Conservation (phyloP, 2,113 vertebrate genomes). For the Crotalus tigris region DNA sequence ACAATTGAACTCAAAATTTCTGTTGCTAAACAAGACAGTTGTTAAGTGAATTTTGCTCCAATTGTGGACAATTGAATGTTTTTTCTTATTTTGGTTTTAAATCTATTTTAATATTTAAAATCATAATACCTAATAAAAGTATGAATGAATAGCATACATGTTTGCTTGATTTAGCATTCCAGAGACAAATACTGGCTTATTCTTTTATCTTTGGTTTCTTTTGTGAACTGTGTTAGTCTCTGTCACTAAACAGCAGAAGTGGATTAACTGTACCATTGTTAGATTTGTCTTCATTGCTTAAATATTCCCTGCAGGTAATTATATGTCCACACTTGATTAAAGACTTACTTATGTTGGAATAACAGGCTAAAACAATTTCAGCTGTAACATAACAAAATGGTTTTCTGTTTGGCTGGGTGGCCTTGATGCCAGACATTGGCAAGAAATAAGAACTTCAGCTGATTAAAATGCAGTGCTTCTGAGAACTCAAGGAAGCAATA, state of each 20-base stretch:
- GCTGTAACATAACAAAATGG: neutral
- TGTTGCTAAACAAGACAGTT: neutral
- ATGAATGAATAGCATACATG: conserved; percentile 43
- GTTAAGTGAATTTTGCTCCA: neutral
- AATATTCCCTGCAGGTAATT: conserved; percentile 28
- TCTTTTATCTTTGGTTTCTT: conserved; percentile 25
- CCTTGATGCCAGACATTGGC: neutral
- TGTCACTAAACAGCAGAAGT: conserved; percentile 18
- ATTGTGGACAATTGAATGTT: conserved; percentile 48
- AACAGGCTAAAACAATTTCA: neutral
- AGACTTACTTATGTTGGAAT: conserved; percentile 2
- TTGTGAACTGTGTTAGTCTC: conserved; percentile 29
- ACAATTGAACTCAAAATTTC: neutral
- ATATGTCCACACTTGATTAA: conserved; percentile 33
- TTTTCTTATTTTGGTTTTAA: conserved; percentile 63
- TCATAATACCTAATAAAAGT: conserved; percentile 16
- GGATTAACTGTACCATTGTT: conserved; percentile 23
- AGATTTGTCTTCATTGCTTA: neutral
- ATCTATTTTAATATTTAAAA: conserved; percentile 65
- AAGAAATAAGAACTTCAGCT: neutral
- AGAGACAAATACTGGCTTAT: conserved; percentile 38
- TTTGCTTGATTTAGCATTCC: neutral
- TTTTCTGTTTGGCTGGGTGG: neutral
- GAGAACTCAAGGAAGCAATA: neutral
- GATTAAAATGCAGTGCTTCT: neutral